Conservation (phyloP, 2,888 invertebrate species). For the Tetranychus piercei region DNA sequence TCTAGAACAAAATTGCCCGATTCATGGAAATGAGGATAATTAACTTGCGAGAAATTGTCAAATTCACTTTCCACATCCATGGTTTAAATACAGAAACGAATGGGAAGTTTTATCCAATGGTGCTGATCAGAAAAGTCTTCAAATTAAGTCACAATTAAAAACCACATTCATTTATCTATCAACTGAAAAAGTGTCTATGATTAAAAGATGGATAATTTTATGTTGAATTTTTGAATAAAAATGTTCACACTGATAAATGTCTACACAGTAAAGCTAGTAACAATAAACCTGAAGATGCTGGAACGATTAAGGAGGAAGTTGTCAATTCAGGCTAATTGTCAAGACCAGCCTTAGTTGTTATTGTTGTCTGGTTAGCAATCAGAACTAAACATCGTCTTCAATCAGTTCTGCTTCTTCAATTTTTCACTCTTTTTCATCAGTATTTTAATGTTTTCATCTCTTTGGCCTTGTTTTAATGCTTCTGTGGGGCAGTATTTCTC, state of each 20-base stretch:
- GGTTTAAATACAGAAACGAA: background rate
- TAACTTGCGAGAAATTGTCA: constrained; percentile 5
- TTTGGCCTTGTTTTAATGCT: background rate
- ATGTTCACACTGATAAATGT: too few relatives aligned
- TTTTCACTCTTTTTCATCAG: background rate
- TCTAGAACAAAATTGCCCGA: constrained; percentile 2
- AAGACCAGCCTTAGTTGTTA: background rate
- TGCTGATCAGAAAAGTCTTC: too few relatives aligned
- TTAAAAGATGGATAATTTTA: too few relatives aligned
- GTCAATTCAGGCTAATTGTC: background rate
- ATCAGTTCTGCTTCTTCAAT: background rate
- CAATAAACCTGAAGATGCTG: background rate
- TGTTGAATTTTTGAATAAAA: too few relatives aligned
- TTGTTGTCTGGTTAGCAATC: background rate
- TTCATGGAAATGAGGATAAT: constrained; percentile 12
- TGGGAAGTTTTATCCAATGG: background rate
- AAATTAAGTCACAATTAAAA: background rate
- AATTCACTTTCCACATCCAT: constrained; percentile 1
- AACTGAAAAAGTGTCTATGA: too few relatives aligned
- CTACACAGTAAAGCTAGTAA: too few relatives aligned
- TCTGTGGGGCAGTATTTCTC: background rate
- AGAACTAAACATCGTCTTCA: background rate
- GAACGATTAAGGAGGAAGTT: background rate
- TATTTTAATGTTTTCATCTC: background rate
- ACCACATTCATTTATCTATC: background rate